Conservation (phyloP, 2,113 vertebrate species). For the Periophthalmus modestus region DNA sequence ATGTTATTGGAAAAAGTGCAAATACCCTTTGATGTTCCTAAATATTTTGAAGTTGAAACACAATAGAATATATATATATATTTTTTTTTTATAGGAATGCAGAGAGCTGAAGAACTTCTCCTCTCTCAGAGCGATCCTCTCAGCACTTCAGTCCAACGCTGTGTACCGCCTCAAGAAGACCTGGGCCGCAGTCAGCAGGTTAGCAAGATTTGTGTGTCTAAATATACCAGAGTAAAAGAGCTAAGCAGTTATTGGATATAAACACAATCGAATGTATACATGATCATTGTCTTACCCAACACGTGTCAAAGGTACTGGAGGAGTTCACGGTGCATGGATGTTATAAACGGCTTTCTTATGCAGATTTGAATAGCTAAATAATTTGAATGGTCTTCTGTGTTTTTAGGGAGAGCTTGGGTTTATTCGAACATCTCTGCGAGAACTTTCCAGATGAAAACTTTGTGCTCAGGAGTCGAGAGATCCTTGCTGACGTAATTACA, state of each 20-base stretch:
- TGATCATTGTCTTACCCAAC: too few species aligned
- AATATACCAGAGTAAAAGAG: too few species aligned
- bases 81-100: constrained; percentile 76
- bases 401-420: constrained; percentile 78
- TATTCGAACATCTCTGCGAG: constrained; percentile 83
- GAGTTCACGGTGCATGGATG: too few species aligned
- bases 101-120: constrained; percentile 85
- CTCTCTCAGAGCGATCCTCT: constrained; percentile 85
- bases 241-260: too few species aligned
- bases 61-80: too few species aligned
- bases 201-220: constrained; percentile 6
- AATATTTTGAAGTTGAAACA: not conserved
- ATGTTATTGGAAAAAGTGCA: not conserved
- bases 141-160: constrained; percentile 87
- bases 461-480: constrained; percentile 81
- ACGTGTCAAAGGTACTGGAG: too few species aligned
- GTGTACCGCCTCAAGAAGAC: constrained; percentile 87
- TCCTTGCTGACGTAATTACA: constrained; percentile 78
- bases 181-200: constrained; percentile 85
- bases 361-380: not conserved
- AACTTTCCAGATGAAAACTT: constrained; percentile 88
- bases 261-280: too few species aligned
- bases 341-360: too few species aligned
- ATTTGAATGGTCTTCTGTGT: not conserved
- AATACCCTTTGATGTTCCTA: not conserved